Evolutionary conservation across 2,113 vertebrate genomes (phyloP).

Genomic region (Silurus glanis): DNA sequence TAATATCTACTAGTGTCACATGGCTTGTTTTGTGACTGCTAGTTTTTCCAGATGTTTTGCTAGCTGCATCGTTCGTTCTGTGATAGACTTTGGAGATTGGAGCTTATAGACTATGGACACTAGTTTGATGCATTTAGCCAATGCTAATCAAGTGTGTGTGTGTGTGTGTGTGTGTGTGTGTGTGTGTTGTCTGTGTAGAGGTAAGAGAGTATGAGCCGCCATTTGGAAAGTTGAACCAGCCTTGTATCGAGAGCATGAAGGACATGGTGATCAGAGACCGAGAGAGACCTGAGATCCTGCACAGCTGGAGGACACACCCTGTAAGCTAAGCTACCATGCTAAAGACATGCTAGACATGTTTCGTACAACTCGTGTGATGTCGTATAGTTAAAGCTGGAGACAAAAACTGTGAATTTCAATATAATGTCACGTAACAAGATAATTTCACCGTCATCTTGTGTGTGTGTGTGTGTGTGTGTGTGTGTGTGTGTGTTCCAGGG

Average conservation of each 20-base stretch:
- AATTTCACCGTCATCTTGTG: not conserved
- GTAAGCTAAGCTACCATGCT: conserved; percentile 63
- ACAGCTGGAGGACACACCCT: conserved; percentile 88
- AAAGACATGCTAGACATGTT: not conserved
- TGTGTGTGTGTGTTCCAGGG: conserved; percentile 1
- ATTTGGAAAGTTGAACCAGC: conserved; percentile 93
- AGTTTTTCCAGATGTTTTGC: not conserved
- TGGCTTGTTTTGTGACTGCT: not conserved
- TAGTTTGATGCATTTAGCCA: not conserved
- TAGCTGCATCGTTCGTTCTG: too few species aligned
- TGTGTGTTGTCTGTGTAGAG: conserved; percentile 70
- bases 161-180: not conserved
- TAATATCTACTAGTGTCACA: not conserved
- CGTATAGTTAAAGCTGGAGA: not conserved
- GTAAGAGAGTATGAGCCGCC: conserved; percentile 95
- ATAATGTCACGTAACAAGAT: not conserved
- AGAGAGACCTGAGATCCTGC: conserved; percentile 88
- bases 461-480: conserved; percentile 20
- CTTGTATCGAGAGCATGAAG: conserved; percentile 99
- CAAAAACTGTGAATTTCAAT: too few species aligned
- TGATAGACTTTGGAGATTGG: too few species aligned
- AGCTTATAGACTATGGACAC: not conserved
- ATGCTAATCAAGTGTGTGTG: not conserved
- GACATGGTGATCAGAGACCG: conserved; percentile 91
- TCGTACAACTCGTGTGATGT: not conserved